Percentiles rank a stretch among this genome's conserved stretches.
phyloP scores from a whole-genome alignment of 1,140 invertebrate species.

The Neoseiulus cucumeris region DNA sequence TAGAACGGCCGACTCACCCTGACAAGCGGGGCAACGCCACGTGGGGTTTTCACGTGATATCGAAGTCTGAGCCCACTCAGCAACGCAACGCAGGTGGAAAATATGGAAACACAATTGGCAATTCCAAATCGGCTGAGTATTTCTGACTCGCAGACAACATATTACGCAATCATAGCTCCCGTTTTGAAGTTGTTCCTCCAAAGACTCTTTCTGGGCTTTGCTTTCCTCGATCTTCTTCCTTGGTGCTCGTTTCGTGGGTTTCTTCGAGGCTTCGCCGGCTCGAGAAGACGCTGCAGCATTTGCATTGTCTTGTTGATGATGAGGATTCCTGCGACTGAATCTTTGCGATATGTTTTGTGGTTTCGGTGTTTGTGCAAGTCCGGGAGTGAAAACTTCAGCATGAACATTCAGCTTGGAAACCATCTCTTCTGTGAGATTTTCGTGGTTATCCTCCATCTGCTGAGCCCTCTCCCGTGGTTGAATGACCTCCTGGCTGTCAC shows the following conservation, averaged over 20 bases:
- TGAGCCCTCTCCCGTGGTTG: no score
- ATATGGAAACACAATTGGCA: constrained; percentile 77
- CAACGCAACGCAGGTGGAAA: constrained; percentile 65
- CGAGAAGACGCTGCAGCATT: no score
- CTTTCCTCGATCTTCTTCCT: background rate
- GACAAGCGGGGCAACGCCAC: constrained; percentile 84
- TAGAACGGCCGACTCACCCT: constrained; percentile 42
- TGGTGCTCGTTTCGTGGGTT: no score
- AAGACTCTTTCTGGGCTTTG: constrained; percentile 14
- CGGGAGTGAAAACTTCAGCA: background rate
- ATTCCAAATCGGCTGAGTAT: constrained; percentile 61
- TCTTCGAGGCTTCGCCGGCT: no score
- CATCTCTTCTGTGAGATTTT: no score
- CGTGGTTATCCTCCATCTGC: no score
- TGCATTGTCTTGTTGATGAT: no score
- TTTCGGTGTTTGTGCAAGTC: background rate
- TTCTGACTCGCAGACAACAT: constrained; percentile 62
- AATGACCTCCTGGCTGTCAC: no score
- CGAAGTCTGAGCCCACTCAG: constrained; percentile 69
- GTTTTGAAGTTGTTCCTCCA: constrained; percentile 18
- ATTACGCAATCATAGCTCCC: constrained; percentile 62
- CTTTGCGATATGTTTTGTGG: no score
- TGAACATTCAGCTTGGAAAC: background rate
- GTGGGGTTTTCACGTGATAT: constrained; percentile 32
- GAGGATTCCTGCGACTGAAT: no score